Conservation (phyloP, 1,140 invertebrate genomes). For the Sycophila sp. region DNA sequence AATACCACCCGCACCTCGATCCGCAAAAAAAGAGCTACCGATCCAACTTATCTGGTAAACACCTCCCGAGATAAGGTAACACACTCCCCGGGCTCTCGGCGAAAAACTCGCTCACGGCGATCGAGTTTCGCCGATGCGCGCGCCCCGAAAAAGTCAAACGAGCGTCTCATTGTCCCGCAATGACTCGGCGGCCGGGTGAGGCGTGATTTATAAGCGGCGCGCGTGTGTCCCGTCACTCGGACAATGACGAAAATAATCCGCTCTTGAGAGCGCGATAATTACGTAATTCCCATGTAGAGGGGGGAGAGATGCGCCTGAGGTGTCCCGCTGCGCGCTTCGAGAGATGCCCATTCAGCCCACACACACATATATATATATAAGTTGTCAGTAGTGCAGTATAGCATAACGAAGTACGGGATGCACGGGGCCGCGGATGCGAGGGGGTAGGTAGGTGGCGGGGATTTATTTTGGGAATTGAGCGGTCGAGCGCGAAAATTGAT, state of each 20-base stretch:
- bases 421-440: background rate
- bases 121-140: constrained; percentile 6
- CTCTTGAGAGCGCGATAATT: constrained; percentile 40
- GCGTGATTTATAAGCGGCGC: constrained; percentile 27
- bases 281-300: constrained; percentile 34
- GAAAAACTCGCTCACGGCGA: constrained; percentile 6
- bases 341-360: too few relatives aligned
- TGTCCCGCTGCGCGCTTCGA: constrained; percentile 19
- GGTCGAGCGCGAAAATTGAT: background rate
- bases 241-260: background rate
- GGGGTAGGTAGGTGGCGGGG: background rate
- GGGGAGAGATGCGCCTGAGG: background rate
- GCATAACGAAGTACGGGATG: background rate
- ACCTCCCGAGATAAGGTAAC: background rate
- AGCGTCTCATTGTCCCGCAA: constrained; percentile 21
- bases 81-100: background rate
- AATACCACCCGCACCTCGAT: background rate
- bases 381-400: too few relatives aligned
- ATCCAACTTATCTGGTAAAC: too few relatives aligned
- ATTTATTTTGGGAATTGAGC: constrained; percentile 2
- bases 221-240: background rate
- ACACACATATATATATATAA: too few relatives aligned
- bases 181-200: background rate
- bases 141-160: constrained; percentile 9
- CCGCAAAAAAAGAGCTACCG: too few relatives aligned